Evolutionary conservation across 2,888 invertebrate species (phyloP).

Genomic region (Cheilosia urbana): DNA sequence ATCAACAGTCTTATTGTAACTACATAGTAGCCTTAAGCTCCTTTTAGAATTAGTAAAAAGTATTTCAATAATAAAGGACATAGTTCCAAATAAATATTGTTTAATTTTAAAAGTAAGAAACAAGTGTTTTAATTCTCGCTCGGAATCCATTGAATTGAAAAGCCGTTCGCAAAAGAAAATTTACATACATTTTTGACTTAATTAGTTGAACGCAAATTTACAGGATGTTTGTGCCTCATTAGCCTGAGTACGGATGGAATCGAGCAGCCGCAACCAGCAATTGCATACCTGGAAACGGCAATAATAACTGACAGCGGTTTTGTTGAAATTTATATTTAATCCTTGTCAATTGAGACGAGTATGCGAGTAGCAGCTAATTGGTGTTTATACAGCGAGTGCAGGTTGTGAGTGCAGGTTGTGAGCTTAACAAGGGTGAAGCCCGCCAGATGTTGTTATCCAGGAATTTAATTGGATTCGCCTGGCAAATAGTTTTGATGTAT

Average conservation of each 20-base stretch:
- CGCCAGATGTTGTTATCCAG: neutral
- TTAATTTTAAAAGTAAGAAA: no score
- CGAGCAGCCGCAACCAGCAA: neutral
- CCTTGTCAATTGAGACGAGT: constrained; percentile 16
- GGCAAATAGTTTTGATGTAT: neutral
- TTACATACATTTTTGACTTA: constrained; percentile 50
- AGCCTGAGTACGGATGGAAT: constrained; percentile 10
- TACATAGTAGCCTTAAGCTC: no score
- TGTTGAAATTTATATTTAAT: constrained; percentile 36
- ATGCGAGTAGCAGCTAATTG: constrained; percentile 12
- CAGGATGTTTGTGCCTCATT: constrained; percentile 46
- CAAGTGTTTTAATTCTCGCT: no score
- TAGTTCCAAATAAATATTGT: no score
- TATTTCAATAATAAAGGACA: no score
- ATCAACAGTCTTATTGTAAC: no score
- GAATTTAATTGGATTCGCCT: neutral
- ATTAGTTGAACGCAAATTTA: constrained; percentile 49
- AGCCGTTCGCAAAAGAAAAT: constrained; percentile 14
- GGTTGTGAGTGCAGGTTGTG: neutral
- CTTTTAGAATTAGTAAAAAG: no score
- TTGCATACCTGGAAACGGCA: neutral
- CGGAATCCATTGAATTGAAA: constrained; percentile 15
- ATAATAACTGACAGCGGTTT: constrained; percentile 38
- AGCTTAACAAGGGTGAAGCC: neutral
- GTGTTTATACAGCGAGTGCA: neutral